Percentiles rank a stretch among this genome's conserved stretches.
These are phyloP conservation scores for Schizopygopsis malacanthus DNA, from an alignment of 2,797 vertebrate genomes.

Conservation along the genomic window DNA sequence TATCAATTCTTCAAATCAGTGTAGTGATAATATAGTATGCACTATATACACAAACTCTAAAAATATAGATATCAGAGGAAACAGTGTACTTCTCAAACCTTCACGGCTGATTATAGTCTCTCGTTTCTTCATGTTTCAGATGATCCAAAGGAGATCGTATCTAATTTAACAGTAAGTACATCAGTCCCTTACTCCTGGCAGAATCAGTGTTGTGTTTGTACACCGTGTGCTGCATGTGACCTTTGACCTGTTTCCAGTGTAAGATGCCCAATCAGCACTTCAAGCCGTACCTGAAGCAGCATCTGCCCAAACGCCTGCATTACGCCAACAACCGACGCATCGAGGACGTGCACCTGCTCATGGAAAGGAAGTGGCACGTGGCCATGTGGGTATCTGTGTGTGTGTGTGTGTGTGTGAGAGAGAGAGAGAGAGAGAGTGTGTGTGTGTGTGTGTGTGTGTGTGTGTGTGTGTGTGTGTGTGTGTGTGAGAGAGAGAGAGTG, in stretches of 20 bases:
- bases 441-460: too few species aligned
- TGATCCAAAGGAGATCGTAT: constrained; percentile 90
- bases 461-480: not conserved
- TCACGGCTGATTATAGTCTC: not conserved
- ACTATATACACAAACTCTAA: not conserved
- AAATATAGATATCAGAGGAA: not conserved
- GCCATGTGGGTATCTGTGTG: constrained; percentile 79
- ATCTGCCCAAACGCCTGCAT: constrained; percentile 95
- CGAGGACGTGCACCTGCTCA: constrained; percentile 92
- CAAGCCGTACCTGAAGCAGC: constrained; percentile 93
- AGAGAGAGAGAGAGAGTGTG: too few species aligned
- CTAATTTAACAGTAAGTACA: constrained; percentile 94
- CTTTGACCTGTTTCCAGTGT: constrained; percentile 78
- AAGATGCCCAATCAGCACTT: constrained; percentile 95
- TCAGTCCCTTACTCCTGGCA: not conserved
- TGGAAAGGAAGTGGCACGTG: constrained; percentile 95
- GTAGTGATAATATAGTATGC: not conserved
- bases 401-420: not conserved
- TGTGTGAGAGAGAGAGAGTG: too few species aligned
- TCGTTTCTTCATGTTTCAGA: constrained; percentile 75
- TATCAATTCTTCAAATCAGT: not conserved
- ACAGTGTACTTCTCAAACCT: not conserved
- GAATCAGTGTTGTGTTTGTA: not conserved
- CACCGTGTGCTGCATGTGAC: constrained; percentile 12
- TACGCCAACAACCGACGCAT: constrained; percentile 95